A percentile compares a stretch with the other conserved stretches of the same genome.
These are phyloP conservation scores for Cremastobaeus sp. DNA, from an alignment of 2,888 invertebrate species.

Conservation along the genomic window DNA sequence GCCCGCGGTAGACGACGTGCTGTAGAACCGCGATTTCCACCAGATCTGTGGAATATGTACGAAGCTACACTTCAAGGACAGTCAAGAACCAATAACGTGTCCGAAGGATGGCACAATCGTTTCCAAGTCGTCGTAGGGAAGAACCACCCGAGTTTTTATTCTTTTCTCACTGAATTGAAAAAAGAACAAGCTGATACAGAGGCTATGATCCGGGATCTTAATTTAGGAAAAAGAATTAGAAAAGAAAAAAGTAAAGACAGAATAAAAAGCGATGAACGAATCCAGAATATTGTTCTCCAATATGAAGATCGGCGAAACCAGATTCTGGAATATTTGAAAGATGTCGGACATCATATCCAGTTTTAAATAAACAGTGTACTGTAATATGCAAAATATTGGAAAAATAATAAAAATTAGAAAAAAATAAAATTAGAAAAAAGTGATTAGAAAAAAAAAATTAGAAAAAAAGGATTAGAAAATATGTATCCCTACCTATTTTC, in stretches of 20 bases:
- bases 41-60: conserved; percentile 10
- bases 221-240: conserved; percentile 8
- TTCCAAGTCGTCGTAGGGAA: conserved; percentile 1
- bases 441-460: not conserved
- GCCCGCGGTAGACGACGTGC: conserved; percentile 1
- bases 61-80: not conserved
- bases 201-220: conserved; percentile 6
- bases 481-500: not conserved
- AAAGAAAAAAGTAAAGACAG: not conserved
- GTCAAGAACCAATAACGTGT: not conserved
- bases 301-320: conserved; percentile 1
- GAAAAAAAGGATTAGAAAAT: not conserved
- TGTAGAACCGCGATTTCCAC: not conserved
- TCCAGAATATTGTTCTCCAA: not conserved
- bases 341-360: not conserved
- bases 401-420: not conserved
- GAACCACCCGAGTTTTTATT: conserved; percentile 2
- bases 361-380: not conserved
- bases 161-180: too few relatives aligned
- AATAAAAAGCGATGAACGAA: not conserved
- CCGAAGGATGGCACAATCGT: too few relatives aligned
- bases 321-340: conserved; percentile 1
- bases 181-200: too few relatives aligned
- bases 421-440: not conserved
- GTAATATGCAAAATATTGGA: not conserved